phyloP scores from a whole-genome alignment of 2,113 vertebrate genomes.

The Myrmecophaga tridactyla region DNA sequence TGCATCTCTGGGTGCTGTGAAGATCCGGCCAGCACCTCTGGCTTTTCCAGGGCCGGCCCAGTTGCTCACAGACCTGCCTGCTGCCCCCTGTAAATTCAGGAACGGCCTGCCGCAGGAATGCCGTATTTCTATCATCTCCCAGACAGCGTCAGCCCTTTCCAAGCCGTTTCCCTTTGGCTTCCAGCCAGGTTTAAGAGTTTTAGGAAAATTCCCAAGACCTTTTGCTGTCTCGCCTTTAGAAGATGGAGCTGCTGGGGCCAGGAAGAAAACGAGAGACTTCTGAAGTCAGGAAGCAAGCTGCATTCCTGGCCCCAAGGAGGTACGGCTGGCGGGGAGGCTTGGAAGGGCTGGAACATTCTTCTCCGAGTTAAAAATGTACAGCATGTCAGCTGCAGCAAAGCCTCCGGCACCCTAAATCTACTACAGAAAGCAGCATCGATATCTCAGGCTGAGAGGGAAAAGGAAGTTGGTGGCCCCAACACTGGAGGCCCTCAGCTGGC shows the following conservation, averaged over 20 bases:
- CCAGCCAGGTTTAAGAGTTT: constrained; percentile 60
- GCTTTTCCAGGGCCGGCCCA: fast-evolving
- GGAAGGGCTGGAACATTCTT: neutral
- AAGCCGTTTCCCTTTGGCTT: constrained; percentile 57
- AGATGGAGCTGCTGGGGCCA: neutral
- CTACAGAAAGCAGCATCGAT: neutral
- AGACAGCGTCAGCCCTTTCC: constrained; percentile 42
- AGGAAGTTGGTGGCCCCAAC: neutral
- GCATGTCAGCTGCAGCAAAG: neutral
- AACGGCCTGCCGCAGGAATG: constrained; percentile 14
- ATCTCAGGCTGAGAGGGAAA: neutral
- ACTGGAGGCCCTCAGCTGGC: neutral
- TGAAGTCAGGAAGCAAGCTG: constrained; percentile 61
- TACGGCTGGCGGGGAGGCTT: neutral
- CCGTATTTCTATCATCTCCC: constrained; percentile 64
- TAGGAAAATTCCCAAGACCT: constrained; percentile 78
- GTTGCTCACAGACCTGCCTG: neutral
- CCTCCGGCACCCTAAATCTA: neutral
- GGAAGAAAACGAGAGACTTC: neutral
- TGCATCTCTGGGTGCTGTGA: fast-evolving
- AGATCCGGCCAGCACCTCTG: neutral
- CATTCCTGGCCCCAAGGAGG: constrained; percentile 55
- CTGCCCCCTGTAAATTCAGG: neutral
- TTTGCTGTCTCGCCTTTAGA: constrained; percentile 64
- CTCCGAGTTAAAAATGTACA: neutral